Evolutionary conservation across 2,888 invertebrate species (phyloP).

Genomic region (Chloromyia formosa): DNA sequence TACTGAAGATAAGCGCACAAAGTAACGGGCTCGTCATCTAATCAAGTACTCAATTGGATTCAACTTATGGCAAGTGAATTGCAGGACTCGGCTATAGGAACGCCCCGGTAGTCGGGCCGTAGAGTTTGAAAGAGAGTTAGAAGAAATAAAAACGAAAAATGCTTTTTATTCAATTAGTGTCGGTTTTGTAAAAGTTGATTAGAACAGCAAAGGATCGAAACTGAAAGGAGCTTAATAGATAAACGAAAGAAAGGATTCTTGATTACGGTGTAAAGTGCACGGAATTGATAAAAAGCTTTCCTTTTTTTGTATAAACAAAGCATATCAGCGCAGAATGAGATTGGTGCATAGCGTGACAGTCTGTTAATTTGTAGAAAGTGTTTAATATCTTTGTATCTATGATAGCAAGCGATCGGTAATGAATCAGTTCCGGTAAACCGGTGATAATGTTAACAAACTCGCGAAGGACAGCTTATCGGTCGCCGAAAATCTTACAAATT

Average conservation of each 20-base stretch:
- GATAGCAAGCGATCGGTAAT: background rate
- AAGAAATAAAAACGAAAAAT: background rate
- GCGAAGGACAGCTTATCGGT: background rate
- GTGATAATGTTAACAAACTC: slow-evolving; percentile 10
- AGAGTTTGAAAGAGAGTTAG: too few relatives aligned
- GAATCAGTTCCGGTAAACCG: background rate
- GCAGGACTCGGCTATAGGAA: background rate
- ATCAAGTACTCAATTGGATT: slow-evolving; percentile 9
- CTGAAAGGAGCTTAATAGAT: too few relatives aligned
- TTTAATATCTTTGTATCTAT: background rate
- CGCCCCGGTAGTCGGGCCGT: too few relatives aligned
- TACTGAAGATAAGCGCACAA: too few relatives aligned
- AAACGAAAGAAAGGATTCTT: background rate
- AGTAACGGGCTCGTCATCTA: background rate
- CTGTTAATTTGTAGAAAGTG: background rate
- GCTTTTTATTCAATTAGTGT: background rate
- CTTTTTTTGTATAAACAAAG: background rate
- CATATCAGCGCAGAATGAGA: background rate
- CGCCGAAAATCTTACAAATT: background rate
- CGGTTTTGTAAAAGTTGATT: background rate
- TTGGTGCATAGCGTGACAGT: background rate
- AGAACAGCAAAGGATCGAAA: background rate
- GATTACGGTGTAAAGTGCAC: background rate
- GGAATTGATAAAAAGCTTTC: background rate
- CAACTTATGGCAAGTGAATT: slow-evolving; percentile 5